Base-by-base conservation (phyloP, 2,797 vertebrate genomes). In the Xenopus petersii region DNA sequence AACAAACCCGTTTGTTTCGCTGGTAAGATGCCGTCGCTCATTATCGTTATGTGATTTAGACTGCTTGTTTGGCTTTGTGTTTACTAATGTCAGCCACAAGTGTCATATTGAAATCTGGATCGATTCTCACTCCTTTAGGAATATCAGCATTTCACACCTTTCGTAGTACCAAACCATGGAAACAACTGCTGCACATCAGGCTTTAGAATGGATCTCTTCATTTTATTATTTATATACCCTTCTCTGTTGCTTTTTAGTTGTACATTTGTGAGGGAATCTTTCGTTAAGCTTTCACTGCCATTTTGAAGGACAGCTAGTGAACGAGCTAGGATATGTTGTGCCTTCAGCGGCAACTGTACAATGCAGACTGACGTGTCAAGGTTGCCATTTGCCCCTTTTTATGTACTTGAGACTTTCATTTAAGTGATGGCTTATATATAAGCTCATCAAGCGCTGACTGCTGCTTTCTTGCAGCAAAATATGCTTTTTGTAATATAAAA, bases 11-110 rank as follows among this genome's bases (percentile, higher is more conserved):
- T 89, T 85, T 86, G 85, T 92, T 88, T 83, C 90, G 89, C 84
- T 85, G 85, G 84, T 84, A 85, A 81, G 83, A 87, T 87, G 84
- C 79, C 81, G 81, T 85, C 85, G 83, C 86, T 88, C 89, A 88
- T 81, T 69, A 89, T 87, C 86, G 90, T 93, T 86, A 86, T 92
- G 93, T 94, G 91, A 92, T 90, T 91, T 82, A 87, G 89, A 90
- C 89, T 69, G 91, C 87, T 88, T 89, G 85, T 90, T 90, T 85
- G 84, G 89, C 88, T 91, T 92, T 86, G 86, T 93, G 88, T 90
- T 88, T 88, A 89, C 87, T 87, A 82, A 84, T 84, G 85, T 90
- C 88, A 91, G 92, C 91, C 90, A 91, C 90, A 86, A 86, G 83
- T 84, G 85, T 83, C 82, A 87, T 83, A 89, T 90, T 90, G 90